These are phyloP conservation scores for Lepisosteus oculatus DNA, from an alignment of 2,113 vertebrate species.

Conservation along the genomic window DNA sequence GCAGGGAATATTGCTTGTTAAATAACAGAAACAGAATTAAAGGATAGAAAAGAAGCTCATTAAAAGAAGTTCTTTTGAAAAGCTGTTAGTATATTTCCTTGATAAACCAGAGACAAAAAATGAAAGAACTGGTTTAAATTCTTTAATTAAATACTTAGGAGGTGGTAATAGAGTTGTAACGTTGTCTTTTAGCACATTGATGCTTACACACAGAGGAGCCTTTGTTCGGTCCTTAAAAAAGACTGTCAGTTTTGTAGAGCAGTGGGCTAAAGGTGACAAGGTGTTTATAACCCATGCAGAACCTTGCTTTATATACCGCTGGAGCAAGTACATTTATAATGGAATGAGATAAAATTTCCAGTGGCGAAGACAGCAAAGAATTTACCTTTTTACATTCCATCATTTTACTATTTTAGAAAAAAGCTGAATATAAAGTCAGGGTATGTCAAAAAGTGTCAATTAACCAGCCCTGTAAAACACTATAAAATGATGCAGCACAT, in stretches of 20 bases:
- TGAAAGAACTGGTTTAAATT: no score
- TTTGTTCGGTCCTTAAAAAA: not conserved
- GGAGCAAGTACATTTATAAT: conserved; percentile 5
- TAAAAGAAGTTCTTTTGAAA: no score
- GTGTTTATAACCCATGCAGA: not conserved
- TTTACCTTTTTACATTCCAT: not conserved
- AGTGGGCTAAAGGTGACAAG: not conserved
- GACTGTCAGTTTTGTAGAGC: not conserved
- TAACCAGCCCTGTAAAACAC: not conserved
- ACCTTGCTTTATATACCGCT: not conserved
- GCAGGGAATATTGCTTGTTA: no score
- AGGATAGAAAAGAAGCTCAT: no score
- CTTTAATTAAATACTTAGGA: no score
- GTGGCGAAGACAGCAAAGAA: conserved; percentile 1
- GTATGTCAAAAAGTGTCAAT: not conserved
- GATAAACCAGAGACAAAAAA: no score
- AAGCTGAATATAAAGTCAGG: no score
- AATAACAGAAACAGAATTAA: no score
- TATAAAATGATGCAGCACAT: not conserved
- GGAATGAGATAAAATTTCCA: not conserved
- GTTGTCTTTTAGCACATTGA: no score
- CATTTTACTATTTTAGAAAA: not conserved
- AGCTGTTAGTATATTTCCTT: no score
- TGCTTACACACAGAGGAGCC: not conserved
- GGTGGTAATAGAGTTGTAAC: no score